These are phyloP conservation scores for Knipowitschia caucasica DNA, from an alignment of 2,797 vertebrate genomes.

Conservation along the genomic window DNA sequence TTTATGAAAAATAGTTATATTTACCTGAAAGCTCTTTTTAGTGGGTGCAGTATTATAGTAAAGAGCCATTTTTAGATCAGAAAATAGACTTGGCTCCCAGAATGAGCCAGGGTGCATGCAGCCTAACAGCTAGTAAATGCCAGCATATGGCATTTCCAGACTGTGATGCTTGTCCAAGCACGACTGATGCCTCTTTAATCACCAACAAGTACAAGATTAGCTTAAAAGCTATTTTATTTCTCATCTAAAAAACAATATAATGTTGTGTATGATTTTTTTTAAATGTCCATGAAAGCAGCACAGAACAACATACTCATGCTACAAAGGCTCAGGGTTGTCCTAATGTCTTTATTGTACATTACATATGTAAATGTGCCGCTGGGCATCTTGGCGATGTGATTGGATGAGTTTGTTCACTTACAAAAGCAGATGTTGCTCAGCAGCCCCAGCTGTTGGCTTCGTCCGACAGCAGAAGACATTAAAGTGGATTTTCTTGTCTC, in stretches of 20 bases:
- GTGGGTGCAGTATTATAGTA: too few relatives aligned
- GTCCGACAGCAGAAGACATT: slow-evolving; percentile 25
- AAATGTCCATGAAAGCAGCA: too few relatives aligned
- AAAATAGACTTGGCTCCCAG: neutral
- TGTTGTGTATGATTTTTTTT: too few relatives aligned
- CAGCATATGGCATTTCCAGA: slow-evolving; percentile 8
- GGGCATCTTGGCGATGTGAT: slow-evolving; percentile 32
- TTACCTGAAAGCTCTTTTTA: too few relatives aligned
- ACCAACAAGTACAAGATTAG: neutral
- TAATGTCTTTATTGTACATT: slow-evolving; percentile 14
- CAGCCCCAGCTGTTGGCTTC: slow-evolving; percentile 40
- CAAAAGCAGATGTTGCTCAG: slow-evolving; percentile 45
- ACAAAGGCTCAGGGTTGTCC: slow-evolving; percentile 17
- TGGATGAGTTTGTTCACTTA: slow-evolving; percentile 36
- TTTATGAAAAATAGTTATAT: too few relatives aligned
- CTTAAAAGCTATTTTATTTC: neutral
- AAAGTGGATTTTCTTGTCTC: slow-evolving; percentile 14
- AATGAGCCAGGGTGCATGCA: neutral
- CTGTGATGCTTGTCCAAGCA: slow-evolving; percentile 5
- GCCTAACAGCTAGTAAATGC: slow-evolving; percentile 8
- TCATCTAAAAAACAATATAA: neutral
- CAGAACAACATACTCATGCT: neutral
- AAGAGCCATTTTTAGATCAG: neutral
- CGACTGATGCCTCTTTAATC: slow-evolving; percentile 5
- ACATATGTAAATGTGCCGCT: slow-evolving; percentile 18